Conservation (phyloP, 1,140 invertebrate species). For the Lordiphosa clarofinis region DNA sequence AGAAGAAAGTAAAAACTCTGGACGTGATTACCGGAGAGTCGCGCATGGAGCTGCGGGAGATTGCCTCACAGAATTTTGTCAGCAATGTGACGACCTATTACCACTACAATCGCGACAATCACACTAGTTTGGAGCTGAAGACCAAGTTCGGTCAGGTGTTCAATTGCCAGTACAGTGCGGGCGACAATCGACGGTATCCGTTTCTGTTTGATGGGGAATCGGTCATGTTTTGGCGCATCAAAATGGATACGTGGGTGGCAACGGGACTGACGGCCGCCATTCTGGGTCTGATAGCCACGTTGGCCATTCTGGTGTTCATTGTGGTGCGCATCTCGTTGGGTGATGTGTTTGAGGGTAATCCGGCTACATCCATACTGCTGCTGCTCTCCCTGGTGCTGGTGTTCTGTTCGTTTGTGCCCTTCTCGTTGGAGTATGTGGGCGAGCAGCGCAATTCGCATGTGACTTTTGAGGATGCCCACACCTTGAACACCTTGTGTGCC, state of each 20-base stretch:
- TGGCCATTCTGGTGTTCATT: slow-evolving; percentile 80
- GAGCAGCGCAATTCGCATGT: slow-evolving; percentile 73
- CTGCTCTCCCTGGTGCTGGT: slow-evolving; percentile 80
- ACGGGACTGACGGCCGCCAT: slow-evolving; percentile 80
- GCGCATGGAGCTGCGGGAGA: slow-evolving; percentile 59
- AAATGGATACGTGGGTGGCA: slow-evolving; percentile 81
- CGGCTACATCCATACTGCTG: slow-evolving; percentile 79
- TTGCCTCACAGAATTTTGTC: slow-evolving; percentile 71
- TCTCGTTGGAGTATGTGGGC: slow-evolving; percentile 80
- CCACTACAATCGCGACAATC: slow-evolving; percentile 71
- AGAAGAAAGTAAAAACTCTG: slow-evolving; percentile 51
- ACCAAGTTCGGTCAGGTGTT: slow-evolving; percentile 76
- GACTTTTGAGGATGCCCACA: slow-evolving; percentile 71
- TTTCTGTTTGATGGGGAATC: slow-evolving; percentile 75
- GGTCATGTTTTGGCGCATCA: slow-evolving; percentile 79
- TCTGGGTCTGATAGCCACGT: slow-evolving; percentile 80
- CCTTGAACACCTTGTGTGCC: slow-evolving; percentile 68
- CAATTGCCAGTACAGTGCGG: slow-evolving; percentile 71
- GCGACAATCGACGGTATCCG: slow-evolving; percentile 66
- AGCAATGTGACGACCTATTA: slow-evolving; percentile 74
- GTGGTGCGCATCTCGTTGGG: slow-evolving; percentile 79
- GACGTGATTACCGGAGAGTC: slow-evolving; percentile 54
- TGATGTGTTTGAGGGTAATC: slow-evolving; percentile 81
- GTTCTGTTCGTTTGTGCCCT: slow-evolving; percentile 82
- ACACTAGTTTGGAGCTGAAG: slow-evolving; percentile 67